Conservation (phyloP, 2,888 invertebrate genomes). For the Acrobasis repandana region DNA sequence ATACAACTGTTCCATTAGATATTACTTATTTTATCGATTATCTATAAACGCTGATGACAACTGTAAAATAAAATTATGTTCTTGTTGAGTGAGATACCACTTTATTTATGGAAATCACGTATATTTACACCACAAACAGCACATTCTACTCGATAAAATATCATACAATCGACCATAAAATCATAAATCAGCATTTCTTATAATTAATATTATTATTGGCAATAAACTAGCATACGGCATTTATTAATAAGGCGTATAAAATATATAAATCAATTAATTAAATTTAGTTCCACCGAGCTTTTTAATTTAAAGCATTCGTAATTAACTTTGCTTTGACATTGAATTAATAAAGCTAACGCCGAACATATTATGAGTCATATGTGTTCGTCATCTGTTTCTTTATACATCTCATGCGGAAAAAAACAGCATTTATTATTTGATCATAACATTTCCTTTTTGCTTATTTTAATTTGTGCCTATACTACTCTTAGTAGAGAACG, state of each 20-base stretch:
- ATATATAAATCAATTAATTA: constrained; percentile 44
- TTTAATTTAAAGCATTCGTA: constrained; percentile 32
- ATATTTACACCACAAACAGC: neutral
- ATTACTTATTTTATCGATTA: neutral
- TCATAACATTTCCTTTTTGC: neutral
- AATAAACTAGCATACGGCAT: constrained; percentile 26
- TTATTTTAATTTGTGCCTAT: neutral
- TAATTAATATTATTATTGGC: constrained; percentile 20
- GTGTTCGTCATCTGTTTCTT: constrained; percentile 11
- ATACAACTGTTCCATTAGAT: neutral
- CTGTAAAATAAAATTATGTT: constrained; percentile 3
- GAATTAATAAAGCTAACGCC: constrained; percentile 26
- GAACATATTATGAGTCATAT: constrained; percentile 17
- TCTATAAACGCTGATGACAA: neutral
- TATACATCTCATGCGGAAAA: constrained; percentile 12
- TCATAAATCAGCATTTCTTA: constrained; percentile 28
- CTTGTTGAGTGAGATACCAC: neutral
- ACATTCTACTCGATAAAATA: neutral
- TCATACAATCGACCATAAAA: constrained; percentile 29
- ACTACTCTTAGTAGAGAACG: too few species aligned
- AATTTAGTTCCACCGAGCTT: constrained; percentile 44
- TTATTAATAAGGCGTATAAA: constrained; percentile 38
- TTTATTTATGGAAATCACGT: constrained; percentile 3
- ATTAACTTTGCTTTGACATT: constrained; percentile 35
- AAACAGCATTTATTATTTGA: neutral